Base-by-base conservation (phyloP, 2,113 vertebrate species). In the Heterotis niloticus region DNA sequence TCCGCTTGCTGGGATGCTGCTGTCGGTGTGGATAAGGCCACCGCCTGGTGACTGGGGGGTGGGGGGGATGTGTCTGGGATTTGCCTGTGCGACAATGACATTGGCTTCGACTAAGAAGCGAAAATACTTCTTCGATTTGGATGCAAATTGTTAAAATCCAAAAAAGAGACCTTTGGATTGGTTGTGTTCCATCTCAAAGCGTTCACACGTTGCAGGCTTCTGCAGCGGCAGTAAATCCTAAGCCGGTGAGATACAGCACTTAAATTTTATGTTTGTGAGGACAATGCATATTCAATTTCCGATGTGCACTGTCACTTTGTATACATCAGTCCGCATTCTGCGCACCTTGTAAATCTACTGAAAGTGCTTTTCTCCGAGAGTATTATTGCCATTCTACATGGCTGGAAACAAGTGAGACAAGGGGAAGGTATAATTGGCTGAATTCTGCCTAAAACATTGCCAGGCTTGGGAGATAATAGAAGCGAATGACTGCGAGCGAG, bases 201-300 rank as follows among this genome's bases (percentile, higher is more conserved):
- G 24, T 23, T 0, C 28, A 23, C 54, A 74, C 54, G 52, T 74
- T 23, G 59, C 20, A 62, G 9, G 59, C 20, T 66, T 26, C 56
- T 62, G 57, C 29, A 64, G 14, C 23, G 57, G 16, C n/a, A 52
- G 18, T 64, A 75, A 75, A 60, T 75, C 17, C 56, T 44, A 34
- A 75, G 56, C 28, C 5, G 11, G 57, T 64, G 57, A 44, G 57
- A 16, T 34, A 64, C 5, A 60, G 57, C 57, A 34, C 74, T 64
- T 3, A 20, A 28, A 62, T 75, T 62, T 75, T 16, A 60, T 64
- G 56, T 64, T 75, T 62, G 28, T 57, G 20, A 75, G 74, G 74
- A 75, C 74, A 75, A 75, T 75, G 74, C 74, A 75, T 75, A 75
- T 75, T 75, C 74, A 64, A 75, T 75, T 75, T 75, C 74, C 59